These are phyloP conservation scores for Pantherophis alleghaniensis DNA, from an alignment of 2,797 vertebrate species.

Conservation along the genomic window DNA sequence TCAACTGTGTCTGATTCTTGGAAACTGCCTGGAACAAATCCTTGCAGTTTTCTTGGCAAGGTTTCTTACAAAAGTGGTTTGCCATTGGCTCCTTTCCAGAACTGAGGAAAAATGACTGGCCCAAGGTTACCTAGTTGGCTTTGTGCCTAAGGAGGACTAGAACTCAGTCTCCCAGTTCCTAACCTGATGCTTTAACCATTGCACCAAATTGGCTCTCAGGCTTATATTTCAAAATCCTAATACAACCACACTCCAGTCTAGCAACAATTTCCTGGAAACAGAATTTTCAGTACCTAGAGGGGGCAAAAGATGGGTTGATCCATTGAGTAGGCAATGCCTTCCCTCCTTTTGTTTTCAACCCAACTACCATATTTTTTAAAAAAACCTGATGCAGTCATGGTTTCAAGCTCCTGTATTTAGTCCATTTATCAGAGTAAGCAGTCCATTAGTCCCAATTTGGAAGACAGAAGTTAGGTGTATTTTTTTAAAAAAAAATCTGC, in stretches of 20 bases:
- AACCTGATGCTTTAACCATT: not conserved
- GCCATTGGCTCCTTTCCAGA: not conserved
- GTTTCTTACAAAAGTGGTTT: not conserved
- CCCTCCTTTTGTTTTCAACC: not conserved
- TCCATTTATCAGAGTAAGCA: not conserved
- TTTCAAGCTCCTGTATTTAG: not conserved
- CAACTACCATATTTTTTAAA: too few relatives aligned
- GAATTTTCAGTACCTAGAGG: not conserved
- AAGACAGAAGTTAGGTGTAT: not conserved
- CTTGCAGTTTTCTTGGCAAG: not conserved
- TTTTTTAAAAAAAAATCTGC: not conserved
- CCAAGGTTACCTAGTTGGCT: not conserved
- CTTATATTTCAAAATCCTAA: not conserved
- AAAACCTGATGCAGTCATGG: too few relatives aligned
- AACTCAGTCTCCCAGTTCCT: not conserved
- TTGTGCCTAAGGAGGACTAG: not conserved
- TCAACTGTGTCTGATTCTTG: not conserved
- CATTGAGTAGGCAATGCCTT: not conserved
- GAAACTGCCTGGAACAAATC: not conserved
- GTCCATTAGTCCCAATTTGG: not conserved
- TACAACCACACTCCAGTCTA: not conserved
- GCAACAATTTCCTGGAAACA: not conserved
- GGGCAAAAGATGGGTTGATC: not conserved
- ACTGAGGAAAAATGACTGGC: not conserved
- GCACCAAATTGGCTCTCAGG: not conserved